These are phyloP conservation scores for Siniperca scherzeri DNA, from an alignment of 2,797 vertebrate species.

Conservation along the genomic window DNA sequence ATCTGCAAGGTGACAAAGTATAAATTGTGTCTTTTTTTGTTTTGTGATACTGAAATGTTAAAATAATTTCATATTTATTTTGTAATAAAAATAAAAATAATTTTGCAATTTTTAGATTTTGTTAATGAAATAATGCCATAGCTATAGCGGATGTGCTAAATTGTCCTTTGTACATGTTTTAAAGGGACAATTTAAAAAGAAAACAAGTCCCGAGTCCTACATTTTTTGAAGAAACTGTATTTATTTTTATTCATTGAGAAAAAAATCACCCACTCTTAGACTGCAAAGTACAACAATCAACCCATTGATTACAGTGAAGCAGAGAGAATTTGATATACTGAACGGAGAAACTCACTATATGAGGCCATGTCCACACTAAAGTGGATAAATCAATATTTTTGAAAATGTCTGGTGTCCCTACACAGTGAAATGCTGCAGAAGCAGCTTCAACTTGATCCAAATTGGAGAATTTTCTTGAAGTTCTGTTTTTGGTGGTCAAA, in stretches of 20 bases:
- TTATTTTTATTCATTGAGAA: conserved; percentile 60
- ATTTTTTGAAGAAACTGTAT: conserved; percentile 45
- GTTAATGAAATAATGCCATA: neutral
- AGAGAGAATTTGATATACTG: conserved; percentile 18
- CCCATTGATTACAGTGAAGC: conserved; percentile 41
- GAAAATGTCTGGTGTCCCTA: neutral
- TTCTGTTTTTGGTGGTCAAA: neutral
- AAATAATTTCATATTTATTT: neutral
- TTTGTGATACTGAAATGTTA: conserved; percentile 1
- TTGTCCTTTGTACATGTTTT: neutral
- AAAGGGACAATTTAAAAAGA: conserved; percentile 8
- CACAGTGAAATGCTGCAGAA: neutral
- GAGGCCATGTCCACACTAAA: conserved; percentile 44
- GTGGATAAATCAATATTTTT: neutral
- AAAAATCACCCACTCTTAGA: conserved; percentile 22
- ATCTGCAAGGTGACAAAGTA: neutral
- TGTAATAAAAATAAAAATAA: neutral
- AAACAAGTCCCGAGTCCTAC: neutral
- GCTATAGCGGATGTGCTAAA: neutral
- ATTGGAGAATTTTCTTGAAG: neutral
- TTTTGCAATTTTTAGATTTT: neutral
- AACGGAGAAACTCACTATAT: conserved; percentile 17
- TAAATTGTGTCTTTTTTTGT: neutral
- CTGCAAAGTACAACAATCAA: conserved; percentile 42
- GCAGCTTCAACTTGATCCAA: neutral